Percentiles rank a stretch among this genome's conserved stretches.
Evolutionary conservation across 2,888 invertebrate genomes (phyloP).

Genomic region (Scaptomyza tumidula): DNA sequence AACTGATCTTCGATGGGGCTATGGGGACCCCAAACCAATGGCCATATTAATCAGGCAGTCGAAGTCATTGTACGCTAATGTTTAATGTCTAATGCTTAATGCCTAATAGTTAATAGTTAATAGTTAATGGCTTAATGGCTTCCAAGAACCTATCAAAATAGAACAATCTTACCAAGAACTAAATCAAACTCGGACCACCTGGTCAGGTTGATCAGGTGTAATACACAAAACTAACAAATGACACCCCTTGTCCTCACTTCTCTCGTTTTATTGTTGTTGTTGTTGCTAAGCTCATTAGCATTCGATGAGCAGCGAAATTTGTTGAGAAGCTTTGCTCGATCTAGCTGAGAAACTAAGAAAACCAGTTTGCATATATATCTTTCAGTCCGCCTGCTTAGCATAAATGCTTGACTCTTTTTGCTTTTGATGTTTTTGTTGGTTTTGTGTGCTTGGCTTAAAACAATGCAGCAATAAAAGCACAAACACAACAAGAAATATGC

Average conservation of each 20-base stretch:
- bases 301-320: slow-evolving; percentile 58
- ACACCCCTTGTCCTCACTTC: slow-evolving; percentile 42
- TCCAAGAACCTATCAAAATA: slow-evolving; percentile 76
- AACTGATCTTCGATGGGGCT: slow-evolving; percentile 56
- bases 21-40: slow-evolving; percentile 10
- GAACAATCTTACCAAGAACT: slow-evolving; percentile 75
- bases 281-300: slow-evolving; percentile 57
- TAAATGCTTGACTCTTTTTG: slow-evolving; percentile 36
- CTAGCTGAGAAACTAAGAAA: slow-evolving; percentile 27
- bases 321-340: slow-evolving; percentile 31
- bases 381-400: slow-evolving; percentile 48
- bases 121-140: slow-evolving; percentile 57
- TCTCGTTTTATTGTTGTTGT: slow-evolving; percentile 3
- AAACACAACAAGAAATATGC: slow-evolving; percentile 18
- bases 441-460: slow-evolving; percentile 27
- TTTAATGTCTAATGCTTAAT: slow-evolving; percentile 45
- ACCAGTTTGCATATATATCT: slow-evolving; percentile 67
- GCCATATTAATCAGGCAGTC: slow-evolving; percentile 66
- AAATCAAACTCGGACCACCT: slow-evolving; percentile 55
- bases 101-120: slow-evolving; percentile 25
- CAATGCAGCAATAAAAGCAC: slow-evolving; percentile 58
- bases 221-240: slow-evolving; percentile 60
- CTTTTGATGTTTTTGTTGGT: background rate
- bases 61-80: slow-evolving; percentile 67
- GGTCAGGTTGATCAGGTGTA: slow-evolving; percentile 52